Evolutionary conservation across 1,140 invertebrate genomes (phyloP).

Genomic region (Sycophila sp.): DNA sequence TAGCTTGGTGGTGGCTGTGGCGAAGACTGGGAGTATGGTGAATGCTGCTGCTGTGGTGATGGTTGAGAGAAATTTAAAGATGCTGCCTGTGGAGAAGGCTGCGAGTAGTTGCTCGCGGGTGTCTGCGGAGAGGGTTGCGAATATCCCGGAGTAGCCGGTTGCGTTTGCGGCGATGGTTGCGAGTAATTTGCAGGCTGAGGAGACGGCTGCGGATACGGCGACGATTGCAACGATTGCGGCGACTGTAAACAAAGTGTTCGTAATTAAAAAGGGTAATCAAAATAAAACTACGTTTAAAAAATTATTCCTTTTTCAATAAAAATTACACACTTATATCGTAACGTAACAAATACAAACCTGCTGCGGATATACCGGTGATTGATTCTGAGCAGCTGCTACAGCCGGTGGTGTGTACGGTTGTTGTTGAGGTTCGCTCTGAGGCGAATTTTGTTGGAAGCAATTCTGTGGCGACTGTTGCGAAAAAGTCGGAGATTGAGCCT

Average conservation of each 20-base stretch:
- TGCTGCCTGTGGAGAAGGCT: constrained; percentile 45
- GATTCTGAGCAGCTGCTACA: constrained; percentile 39
- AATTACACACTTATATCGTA: not conserved
- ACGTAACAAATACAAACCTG: constrained; percentile 25
- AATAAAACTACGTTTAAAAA: not conserved
- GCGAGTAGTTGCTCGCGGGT: constrained; percentile 48
- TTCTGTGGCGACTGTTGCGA: constrained; percentile 46
- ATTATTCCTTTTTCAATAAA: not conserved
- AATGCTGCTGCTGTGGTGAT: constrained; percentile 45
- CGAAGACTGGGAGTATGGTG: constrained; percentile 54
- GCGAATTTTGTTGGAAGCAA: constrained; percentile 43
- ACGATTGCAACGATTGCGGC: constrained; percentile 39
- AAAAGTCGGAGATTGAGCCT: constrained; percentile 47
- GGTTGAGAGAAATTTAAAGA: constrained; percentile 39
- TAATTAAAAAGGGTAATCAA: not conserved
- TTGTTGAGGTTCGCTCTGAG: constrained; percentile 35
- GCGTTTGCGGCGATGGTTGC: constrained; percentile 50
- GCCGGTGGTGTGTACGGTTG: constrained; percentile 17
- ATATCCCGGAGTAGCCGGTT: constrained; percentile 44
- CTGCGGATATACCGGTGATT: constrained; percentile 52
- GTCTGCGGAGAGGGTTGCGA: constrained; percentile 51
- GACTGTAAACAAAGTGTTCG: constrained; percentile 34
- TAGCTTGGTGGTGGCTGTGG: constrained; percentile 54
- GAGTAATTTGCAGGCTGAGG: constrained; percentile 58
- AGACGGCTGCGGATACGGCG: constrained; percentile 55